Evolutionary conservation across 2,113 vertebrate genomes (phyloP).

Genomic region (Oreochromis aureus): DNA sequence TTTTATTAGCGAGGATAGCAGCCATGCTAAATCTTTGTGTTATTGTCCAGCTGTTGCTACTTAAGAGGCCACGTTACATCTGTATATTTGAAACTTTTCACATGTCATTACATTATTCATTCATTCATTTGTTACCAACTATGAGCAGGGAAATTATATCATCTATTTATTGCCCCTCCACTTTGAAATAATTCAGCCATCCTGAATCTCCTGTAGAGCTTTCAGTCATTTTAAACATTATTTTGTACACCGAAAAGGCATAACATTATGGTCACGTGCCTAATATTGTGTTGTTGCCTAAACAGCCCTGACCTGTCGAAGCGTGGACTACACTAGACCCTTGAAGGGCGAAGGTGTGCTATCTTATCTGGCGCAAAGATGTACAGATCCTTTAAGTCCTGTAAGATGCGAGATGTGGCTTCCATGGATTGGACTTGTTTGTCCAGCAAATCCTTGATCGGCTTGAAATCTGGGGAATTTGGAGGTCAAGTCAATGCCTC

Average conservation of each 20-base stretch:
- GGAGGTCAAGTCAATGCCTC: not conserved
- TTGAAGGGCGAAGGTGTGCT: not conserved
- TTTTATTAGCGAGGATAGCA: not conserved
- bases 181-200: not conserved
- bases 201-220: not conserved
- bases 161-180: not conserved
- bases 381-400: not conserved
- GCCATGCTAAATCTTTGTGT: not conserved
- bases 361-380: not conserved
- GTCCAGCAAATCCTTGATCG: not conserved
- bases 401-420: not conserved
- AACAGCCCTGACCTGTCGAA: not conserved
- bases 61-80: not conserved
- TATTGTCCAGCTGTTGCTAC: not conserved
- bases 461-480: not conserved
- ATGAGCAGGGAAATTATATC: not conserved
- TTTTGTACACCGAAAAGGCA: not conserved
- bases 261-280: not conserved
- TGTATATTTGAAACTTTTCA: not conserved
- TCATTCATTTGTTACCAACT: not conserved
- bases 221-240: not conserved
- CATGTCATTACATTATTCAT: not conserved
- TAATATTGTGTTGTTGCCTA: not conserved
- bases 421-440: not conserved
- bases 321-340: not conserved